Evolutionary conservation across 2,888 invertebrate species (phyloP).

Genomic region (Agrotis exclamationis): DNA sequence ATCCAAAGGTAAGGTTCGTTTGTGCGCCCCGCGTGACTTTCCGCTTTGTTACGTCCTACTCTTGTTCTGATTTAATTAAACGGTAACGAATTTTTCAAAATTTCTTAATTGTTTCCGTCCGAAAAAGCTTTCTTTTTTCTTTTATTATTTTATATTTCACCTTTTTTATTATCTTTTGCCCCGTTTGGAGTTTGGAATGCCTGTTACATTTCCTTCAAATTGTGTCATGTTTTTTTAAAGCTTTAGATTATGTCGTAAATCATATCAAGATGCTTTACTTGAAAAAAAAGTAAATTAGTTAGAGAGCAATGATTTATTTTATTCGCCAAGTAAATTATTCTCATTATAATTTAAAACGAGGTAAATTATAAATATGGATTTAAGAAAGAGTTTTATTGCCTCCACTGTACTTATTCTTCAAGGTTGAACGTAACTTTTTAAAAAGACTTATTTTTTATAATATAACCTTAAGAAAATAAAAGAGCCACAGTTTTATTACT

Average conservation of each 20-base stretch:
- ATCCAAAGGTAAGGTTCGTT: slow-evolving; percentile 64
- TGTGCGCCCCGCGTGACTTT: slow-evolving; percentile 75
- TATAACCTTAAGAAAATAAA: slow-evolving; percentile 69
- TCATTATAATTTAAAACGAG: slow-evolving; percentile 26
- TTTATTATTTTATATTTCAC: slow-evolving; percentile 41
- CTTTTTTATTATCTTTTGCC: slow-evolving; percentile 50
- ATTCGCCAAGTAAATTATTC: slow-evolving; percentile 14
- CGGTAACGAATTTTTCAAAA: slow-evolving; percentile 77
- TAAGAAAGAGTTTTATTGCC: slow-evolving; percentile 18
- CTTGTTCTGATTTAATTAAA: slow-evolving; percentile 85
- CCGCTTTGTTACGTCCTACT: slow-evolving; percentile 80
- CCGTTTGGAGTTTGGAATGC: slow-evolving; percentile 35
- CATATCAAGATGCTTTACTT: slow-evolving; percentile 14
- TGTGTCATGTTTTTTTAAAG: slow-evolving; percentile 16
- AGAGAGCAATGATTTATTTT: slow-evolving; percentile 24
- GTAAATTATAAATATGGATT: slow-evolving; percentile 36
- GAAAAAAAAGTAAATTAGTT: slow-evolving; percentile 27
- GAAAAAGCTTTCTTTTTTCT: slow-evolving; percentile 62
- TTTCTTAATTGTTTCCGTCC: slow-evolving; percentile 85
- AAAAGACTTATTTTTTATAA: slow-evolving; percentile 49
- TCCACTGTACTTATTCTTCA: slow-evolving; percentile 5
- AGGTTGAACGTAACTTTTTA: slow-evolving; percentile 14
- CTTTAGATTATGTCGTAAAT: slow-evolving; percentile 16
- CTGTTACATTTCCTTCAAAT: slow-evolving; percentile 22
- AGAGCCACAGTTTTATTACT: slow-evolving; percentile 70